These are phyloP conservation scores for Dicranocentrus wangi DNA, from an alignment of 2,888 invertebrate genomes.

Conservation along the genomic window DNA sequence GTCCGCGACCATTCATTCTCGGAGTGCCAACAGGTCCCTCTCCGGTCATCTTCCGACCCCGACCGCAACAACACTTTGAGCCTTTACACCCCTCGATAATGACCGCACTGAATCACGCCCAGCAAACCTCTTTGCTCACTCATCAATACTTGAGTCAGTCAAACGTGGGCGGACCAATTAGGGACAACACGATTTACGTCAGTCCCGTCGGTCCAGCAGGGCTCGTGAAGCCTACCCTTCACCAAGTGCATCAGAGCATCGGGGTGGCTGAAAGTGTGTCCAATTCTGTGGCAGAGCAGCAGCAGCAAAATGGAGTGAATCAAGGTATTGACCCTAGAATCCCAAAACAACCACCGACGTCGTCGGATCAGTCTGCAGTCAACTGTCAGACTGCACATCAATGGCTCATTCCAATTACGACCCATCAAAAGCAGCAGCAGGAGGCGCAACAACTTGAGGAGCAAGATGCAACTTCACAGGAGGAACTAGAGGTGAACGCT, in stretches of 20 bases:
- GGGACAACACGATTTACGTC: conserved; percentile 65
- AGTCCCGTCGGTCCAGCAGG: conserved; percentile 25
- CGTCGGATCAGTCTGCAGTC: conserved; percentile 21
- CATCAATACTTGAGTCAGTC: conserved; percentile 68
- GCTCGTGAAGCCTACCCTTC: neutral
- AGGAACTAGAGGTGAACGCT: too few species aligned
- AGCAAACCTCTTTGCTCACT: conserved; percentile 72
- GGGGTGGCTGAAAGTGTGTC: conserved; percentile 6
- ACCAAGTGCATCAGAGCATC: conserved; percentile 20
- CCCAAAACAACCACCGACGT: conserved; percentile 5
- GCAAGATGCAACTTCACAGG: neutral
- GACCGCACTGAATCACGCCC: conserved; percentile 72
- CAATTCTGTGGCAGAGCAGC: conserved; percentile 8
- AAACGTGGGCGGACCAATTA: conserved; percentile 31
- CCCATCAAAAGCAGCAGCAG: conserved; percentile 24
- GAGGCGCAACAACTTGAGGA: conserved; percentile 14
- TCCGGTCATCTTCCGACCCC: conserved; percentile 53
- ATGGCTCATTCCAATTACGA: conserved; percentile 31
- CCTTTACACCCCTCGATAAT: conserved; percentile 71
- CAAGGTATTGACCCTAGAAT: conserved; percentile 53
- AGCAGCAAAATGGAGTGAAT: conserved; percentile 9
- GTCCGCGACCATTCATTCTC: conserved; percentile 59
- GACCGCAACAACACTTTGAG: conserved; percentile 62
- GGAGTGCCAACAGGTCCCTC: conserved; percentile 60
- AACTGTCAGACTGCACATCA: conserved; percentile 51